Evolutionary conservation across 2,797 vertebrate species (phyloP).

Genomic region (Aeoliscus strigatus): DNA sequence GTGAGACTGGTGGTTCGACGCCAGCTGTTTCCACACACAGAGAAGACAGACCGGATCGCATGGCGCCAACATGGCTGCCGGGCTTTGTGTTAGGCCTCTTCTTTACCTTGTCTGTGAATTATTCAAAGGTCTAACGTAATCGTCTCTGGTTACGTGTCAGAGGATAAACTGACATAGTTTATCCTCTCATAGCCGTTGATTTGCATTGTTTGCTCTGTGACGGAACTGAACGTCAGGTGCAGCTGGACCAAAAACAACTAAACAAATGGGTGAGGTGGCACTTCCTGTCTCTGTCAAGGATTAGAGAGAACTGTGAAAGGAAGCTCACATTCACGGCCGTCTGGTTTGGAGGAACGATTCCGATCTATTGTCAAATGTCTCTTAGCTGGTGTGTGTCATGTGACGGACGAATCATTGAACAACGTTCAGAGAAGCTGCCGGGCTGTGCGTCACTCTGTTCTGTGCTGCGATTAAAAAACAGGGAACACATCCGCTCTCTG

Average conservation of each 20-base stretch:
- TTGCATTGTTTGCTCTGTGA: conserved; percentile 19
- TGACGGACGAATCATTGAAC: conserved; percentile 32
- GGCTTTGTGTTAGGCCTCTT: background rate
- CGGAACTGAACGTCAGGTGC: conserved; percentile 9
- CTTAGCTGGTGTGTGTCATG: conserved; percentile 12
- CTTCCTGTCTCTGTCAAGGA: conserved; percentile 13
- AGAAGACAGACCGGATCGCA: conserved; percentile 16
- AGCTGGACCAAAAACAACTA: conserved; percentile 1
- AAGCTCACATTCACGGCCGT: background rate
- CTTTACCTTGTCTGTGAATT: conserved; percentile 17
- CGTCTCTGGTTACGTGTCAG: conserved; percentile 3
- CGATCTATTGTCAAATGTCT: background rate
- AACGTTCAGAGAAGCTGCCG: conserved; percentile 14
- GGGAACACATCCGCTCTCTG: conserved; percentile 18
- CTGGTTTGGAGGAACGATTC: background rate
- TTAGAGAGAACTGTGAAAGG: background rate
- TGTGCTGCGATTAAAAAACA: conserved; percentile 27
- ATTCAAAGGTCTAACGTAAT: conserved; percentile 16
- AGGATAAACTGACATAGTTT: background rate
- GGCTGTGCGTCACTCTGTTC: conserved; percentile 10
- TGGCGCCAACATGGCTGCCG: conserved; percentile 18
- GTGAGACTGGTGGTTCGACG: conserved; percentile 12
- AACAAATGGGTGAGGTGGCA: background rate
- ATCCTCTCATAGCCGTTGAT: background rate
- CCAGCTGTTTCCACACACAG: conserved; percentile 27